phyloP scores from a whole-genome alignment of 2,797 vertebrate species.

The Aratinga solstitialis region DNA sequence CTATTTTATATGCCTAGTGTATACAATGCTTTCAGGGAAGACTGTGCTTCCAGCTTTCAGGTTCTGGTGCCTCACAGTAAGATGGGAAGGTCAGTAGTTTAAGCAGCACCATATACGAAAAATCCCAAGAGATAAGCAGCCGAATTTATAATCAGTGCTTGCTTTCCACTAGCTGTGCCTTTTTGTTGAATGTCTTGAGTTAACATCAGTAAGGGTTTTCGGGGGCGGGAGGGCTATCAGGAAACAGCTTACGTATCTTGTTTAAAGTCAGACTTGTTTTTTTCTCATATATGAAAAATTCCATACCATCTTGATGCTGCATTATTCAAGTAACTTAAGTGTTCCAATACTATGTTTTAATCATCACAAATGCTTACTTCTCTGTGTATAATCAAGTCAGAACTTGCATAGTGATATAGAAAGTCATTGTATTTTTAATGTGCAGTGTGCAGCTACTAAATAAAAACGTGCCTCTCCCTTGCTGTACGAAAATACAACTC shows the following conservation, averaged over 20 bases:
- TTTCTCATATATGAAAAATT: not conserved
- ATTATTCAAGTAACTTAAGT: not conserved
- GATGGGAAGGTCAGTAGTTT: not conserved
- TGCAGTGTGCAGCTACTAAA: not conserved
- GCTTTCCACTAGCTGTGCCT: not conserved
- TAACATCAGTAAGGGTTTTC: not conserved
- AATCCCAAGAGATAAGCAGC: not conserved
- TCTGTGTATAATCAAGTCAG: not conserved
- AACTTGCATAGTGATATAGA: not conserved
- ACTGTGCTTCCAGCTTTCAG: not conserved
- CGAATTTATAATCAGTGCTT: not conserved
- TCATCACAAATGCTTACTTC: not conserved
- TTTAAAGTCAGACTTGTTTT: not conserved
- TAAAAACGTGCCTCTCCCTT: not conserved
- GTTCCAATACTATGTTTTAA: not conserved
- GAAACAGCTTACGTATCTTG: not conserved
- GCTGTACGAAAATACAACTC: not conserved
- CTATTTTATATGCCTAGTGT: not conserved
- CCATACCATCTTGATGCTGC: not conserved
- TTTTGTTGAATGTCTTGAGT: not conserved
- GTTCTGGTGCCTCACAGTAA: not conserved
- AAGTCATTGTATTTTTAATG: not conserved
- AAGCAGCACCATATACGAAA: not conserved
- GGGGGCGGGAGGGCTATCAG: fast-evolving
- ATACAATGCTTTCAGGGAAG: not conserved